Base-by-base conservation (phyloP, 2,888 invertebrate genomes). In the Chloroclysta siterata region DNA sequence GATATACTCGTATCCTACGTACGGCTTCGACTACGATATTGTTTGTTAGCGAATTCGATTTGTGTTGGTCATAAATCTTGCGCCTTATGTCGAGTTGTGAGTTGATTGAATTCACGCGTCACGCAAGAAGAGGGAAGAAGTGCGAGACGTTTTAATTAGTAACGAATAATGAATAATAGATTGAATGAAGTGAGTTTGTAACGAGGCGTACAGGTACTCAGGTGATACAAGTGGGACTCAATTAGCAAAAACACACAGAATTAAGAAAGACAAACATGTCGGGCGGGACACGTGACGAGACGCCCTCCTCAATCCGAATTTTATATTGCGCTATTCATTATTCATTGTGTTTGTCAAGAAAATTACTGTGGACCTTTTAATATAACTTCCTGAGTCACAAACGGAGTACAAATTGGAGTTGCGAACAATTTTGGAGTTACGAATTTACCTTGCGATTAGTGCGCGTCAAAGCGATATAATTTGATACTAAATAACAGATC, bases 21-120 rank as follows among this genome's bases (percentile, higher is more conserved):
- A 89, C 85, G 85, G 89, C 87, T 85, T 84, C 88, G 87, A 89
- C 90, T 90, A 89, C 90, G 88, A 89, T 92, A 92, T 93, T 92
- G 91, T 92, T 93, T 91, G 92, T 90, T 89, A 89, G 91, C 88
- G 87, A 91, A 91, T 90, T 91, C 92, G 90, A 93, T 92, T 92
- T 91, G 90, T 88, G 91, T 90, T 90, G 92, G 90, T 90, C 91
- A 92, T 92, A 92, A 92, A 92, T 92, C 92, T 92, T 90, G 92
- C 90, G 91, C 92, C 92, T 90, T 91, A 87, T 91, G 92, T 89
- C 85, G 87, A 89, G 85, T 86, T 89, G 84, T 83, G 85, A 87
- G 83, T 85, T 89, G 90, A 91, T 91, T 90, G 90, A 92, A 89
- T 89, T 85, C 85, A 79, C 77, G 76, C 79, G 82, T 79, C 78